Evolutionary conservation across 1,140 invertebrate genomes (phyloP), one percentile per base, ranked within the genome.

Genomic region (Rhynchophorus ferrugineus): DNA sequence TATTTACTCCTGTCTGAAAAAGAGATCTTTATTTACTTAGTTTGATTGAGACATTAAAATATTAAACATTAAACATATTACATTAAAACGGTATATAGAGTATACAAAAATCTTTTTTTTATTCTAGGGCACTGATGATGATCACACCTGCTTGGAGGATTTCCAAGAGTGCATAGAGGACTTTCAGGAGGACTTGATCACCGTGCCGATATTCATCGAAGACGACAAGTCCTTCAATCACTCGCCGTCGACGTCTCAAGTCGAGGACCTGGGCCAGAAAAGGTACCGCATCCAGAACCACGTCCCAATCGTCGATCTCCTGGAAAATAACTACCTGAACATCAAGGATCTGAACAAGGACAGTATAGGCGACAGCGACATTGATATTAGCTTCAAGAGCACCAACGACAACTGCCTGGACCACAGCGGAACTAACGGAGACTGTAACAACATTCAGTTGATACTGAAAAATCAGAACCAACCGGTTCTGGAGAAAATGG

Each of bases 141-240:
- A 78, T 54, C 75, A 78, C 49, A 78, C 76, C 1, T 77, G 75
- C 20, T 71, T 78, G 61, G 77, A 79, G 49, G 78, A 77, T 16
- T 79, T 77, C 49, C 77, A 79, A 58, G 76, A 79, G 64, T 79
- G 77, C 52, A 70, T 79, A 20, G 76, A 79, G 65, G 77, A 79
- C 58, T 78, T 78, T 58, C 76, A 76, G n/a, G 77, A 79, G 59
- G 76, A 75, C 36, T 52, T 79, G 35, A 74, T 78, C 65, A 75
- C 75, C 2, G 74, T 78, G 8, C 75, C 78, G 60, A 79, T 79
- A 57, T 77, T 75, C 54, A 65, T 78, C 16, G 77, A 79, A 29
- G 66, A 68, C 16, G 61, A 66, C 20, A 54, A 54, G 3, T 59
- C 56, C 1, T 66, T 65, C 44, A 65, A 62, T 35, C 55, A 57